Evolutionary conservation across 2,113 vertebrate species (phyloP).

Genomic region (Tragelaphus strepsiceros): DNA sequence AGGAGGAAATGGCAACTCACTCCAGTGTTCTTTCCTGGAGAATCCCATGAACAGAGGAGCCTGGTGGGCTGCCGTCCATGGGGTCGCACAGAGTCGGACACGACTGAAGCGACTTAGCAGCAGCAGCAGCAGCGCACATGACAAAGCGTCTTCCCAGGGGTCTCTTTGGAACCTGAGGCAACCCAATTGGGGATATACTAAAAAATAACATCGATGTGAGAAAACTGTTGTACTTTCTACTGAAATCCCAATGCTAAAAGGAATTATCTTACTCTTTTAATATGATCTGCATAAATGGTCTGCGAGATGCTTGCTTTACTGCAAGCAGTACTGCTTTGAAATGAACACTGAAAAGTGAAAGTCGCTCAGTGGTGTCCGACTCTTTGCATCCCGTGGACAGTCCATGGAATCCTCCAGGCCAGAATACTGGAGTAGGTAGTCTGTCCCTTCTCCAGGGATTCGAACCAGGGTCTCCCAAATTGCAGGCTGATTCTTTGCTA

Average conservation of each 20-base stretch:
- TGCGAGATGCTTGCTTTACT: background rate
- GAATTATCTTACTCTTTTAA: background rate
- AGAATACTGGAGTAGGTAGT: background rate
- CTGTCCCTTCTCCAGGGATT: background rate
- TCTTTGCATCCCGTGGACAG: background rate
- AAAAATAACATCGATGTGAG: background rate
- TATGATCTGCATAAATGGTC: no score
- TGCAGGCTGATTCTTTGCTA: accelerated
- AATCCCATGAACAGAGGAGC: no score
- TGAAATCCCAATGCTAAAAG: background rate
- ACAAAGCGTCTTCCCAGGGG: background rate
- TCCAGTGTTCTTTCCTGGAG: no score
- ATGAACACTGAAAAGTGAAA: background rate
- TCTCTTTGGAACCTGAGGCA: background rate
- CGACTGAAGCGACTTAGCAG: no score
- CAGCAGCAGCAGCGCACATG: background rate
- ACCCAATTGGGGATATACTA: background rate
- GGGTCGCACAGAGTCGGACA: no score
- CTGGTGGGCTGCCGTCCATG: no score
- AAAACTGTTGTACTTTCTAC: background rate
- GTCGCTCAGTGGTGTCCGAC: accelerated
- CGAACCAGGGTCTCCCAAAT: accelerated
- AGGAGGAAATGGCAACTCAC: no score
- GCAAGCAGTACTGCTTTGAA: background rate
- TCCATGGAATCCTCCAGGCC: background rate